These are phyloP conservation scores for Drosophila neocordata DNA, from an alignment of 1,140 invertebrate species.

Conservation along the genomic window DNA sequence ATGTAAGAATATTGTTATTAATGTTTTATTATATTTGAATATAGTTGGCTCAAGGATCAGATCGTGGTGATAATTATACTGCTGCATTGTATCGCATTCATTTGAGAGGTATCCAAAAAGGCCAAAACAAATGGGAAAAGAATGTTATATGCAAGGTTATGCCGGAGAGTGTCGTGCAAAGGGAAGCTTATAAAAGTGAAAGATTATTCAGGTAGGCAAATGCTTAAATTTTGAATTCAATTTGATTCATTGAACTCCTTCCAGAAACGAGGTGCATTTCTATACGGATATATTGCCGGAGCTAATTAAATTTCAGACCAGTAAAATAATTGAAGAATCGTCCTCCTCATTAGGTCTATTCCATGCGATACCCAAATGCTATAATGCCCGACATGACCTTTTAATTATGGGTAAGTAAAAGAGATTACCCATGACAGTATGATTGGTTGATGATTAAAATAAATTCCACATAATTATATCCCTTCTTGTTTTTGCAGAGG, in stretches of 20 bases:
- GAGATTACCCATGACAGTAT: slow-evolving; percentile 61
- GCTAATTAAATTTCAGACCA: slow-evolving; percentile 85
- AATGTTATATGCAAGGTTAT: slow-evolving; percentile 88
- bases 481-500: slow-evolving; percentile 65
- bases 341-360: slow-evolving; percentile 81
- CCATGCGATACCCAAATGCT: slow-evolving; percentile 86
- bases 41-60: slow-evolving; percentile 87
- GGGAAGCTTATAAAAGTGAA: slow-evolving; percentile 88
- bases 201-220: slow-evolving; percentile 84
- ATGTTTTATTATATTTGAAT: slow-evolving; percentile 4
- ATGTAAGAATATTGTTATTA: not conserved
- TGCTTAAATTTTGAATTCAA: not conserved
- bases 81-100: slow-evolving; percentile 88
- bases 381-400: slow-evolving; percentile 85
- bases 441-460: no score
- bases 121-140: slow-evolving; percentile 84
- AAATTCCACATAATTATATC: not conserved
- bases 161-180: slow-evolving; percentile 85
- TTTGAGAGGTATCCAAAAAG: slow-evolving; percentile 84
- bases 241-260: not conserved
- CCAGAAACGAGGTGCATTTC: slow-evolving; percentile 88
- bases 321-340: slow-evolving; percentile 66
- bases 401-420: slow-evolving; percentile 85
- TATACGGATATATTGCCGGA: slow-evolving; percentile 88
- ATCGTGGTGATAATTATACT: slow-evolving; percentile 89